phyloP scores from a whole-genome alignment of 2,113 vertebrate species.

The Halichoerus grypus region DNA sequence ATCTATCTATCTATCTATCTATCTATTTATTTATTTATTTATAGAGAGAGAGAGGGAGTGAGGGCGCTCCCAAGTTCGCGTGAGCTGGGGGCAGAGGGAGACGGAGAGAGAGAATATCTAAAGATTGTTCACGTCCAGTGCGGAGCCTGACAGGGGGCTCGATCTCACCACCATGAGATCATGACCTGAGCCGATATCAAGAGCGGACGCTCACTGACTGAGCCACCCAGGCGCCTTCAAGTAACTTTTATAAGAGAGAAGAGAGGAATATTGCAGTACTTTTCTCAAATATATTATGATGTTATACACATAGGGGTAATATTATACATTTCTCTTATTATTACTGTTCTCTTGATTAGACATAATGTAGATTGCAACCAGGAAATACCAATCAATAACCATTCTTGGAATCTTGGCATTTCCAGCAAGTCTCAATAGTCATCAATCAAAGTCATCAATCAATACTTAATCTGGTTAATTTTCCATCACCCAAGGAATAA shows the following conservation, averaged over 20 bases:
- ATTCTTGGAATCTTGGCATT: background rate
- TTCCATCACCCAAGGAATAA: background rate
- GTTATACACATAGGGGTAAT: background rate
- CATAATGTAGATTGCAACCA: background rate
- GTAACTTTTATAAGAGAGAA: background rate
- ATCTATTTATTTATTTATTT: too few species aligned
- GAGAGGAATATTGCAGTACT: background rate
- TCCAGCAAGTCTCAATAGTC: background rate
- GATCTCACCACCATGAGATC: background rate
- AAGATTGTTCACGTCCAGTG: background rate
- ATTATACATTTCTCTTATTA: background rate
- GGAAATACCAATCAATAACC: background rate
- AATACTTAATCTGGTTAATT: background rate
- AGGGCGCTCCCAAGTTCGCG: background rate
- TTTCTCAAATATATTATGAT: background rate
- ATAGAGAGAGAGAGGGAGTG: background rate
- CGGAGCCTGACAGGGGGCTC: background rate
- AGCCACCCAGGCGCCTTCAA: background rate
- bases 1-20: background rate
- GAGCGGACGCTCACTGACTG: background rate
- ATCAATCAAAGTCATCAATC: background rate
- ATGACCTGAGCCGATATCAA: background rate
- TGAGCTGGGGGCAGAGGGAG: background rate
- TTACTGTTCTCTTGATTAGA: background rate
- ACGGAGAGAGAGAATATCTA: background rate